Percentiles rank a stretch among this genome's conserved stretches.
These are phyloP conservation scores for Campylomormyrus numenius DNA, from an alignment of 2,113 vertebrate species.

Conservation along the genomic window DNA sequence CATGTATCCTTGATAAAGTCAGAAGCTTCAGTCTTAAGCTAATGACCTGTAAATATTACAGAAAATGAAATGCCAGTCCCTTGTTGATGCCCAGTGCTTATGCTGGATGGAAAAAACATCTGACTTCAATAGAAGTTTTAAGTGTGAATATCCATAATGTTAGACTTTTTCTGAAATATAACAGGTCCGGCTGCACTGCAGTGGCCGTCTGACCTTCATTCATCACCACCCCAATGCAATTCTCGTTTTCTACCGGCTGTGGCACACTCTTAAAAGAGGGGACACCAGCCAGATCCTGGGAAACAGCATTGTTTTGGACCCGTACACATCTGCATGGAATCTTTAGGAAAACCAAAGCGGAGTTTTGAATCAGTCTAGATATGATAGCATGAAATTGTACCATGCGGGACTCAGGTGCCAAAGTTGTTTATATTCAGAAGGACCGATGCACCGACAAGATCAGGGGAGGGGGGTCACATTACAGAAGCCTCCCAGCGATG, in stretches of 20 bases:
- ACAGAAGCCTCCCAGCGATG: conserved; percentile 28
- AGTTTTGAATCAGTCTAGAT: background rate
- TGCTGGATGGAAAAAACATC: background rate
- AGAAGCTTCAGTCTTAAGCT: background rate
- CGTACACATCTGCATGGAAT: background rate
- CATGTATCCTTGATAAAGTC: background rate
- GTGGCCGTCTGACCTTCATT: background rate
- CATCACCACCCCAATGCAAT: background rate
- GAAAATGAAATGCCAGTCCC: background rate
- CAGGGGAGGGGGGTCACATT: conserved; percentile 47
- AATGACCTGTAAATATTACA: background rate
- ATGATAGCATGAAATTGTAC: background rate
- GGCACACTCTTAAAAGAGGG: background rate
- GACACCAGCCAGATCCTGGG: background rate
- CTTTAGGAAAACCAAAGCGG: background rate
- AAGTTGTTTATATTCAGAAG: conserved; percentile 29
- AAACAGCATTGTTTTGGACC: background rate
- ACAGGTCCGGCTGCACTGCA: background rate
- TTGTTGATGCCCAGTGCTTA: background rate
- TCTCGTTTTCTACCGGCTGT: background rate
- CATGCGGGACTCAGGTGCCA: conserved; percentile 33
- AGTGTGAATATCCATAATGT: background rate
- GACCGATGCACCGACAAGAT: conserved; percentile 40
- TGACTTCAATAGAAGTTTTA: background rate
- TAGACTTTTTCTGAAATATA: background rate